Conservation (phyloP, 2,113 vertebrate species). For the Pipra filicauda region DNA sequence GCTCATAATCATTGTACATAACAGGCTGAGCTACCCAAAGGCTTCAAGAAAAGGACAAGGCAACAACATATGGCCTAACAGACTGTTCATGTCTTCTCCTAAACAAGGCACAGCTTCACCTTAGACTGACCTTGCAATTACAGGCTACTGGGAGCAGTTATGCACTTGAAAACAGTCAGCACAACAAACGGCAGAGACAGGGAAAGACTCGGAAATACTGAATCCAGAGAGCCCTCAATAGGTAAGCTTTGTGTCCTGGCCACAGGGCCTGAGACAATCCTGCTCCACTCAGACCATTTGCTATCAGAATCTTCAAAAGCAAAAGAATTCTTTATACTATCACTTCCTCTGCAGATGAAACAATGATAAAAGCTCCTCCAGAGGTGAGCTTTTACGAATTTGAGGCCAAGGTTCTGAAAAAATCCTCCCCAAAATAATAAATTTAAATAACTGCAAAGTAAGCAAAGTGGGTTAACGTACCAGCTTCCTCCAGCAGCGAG, state of each 20-base stretch:
- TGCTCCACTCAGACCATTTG: background rate
- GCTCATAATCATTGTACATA: background rate
- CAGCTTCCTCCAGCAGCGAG: background rate
- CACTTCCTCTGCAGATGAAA: background rate
- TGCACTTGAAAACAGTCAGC: slow-evolving; percentile 4
- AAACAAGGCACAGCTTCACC: slow-evolving; percentile 31
- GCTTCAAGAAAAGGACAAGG: slow-evolving; percentile 15
- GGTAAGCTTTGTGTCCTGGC: background rate
- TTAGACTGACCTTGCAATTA: slow-evolving; percentile 65
- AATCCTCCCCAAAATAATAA: slow-evolving; percentile 7
- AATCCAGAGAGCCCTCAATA: background rate
- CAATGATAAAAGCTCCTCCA: slow-evolving; percentile 30
- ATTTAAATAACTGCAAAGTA: slow-evolving; percentile 45
- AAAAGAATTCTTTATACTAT: background rate
- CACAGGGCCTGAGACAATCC: background rate
- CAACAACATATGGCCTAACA: slow-evolving; percentile 26
- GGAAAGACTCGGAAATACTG: background rate
- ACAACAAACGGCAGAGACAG: background rate
- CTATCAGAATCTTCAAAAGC: background rate
- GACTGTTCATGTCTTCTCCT: background rate
- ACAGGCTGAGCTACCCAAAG: background rate
- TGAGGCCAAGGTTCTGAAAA: background rate
- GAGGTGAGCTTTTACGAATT: background rate
- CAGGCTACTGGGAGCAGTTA: slow-evolving; percentile 50
- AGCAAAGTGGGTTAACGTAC: slow-evolving; percentile 26